These are phyloP conservation scores for Halcyon chelicuti DNA, from an alignment of 2,797 vertebrate genomes.

Conservation along the genomic window DNA sequence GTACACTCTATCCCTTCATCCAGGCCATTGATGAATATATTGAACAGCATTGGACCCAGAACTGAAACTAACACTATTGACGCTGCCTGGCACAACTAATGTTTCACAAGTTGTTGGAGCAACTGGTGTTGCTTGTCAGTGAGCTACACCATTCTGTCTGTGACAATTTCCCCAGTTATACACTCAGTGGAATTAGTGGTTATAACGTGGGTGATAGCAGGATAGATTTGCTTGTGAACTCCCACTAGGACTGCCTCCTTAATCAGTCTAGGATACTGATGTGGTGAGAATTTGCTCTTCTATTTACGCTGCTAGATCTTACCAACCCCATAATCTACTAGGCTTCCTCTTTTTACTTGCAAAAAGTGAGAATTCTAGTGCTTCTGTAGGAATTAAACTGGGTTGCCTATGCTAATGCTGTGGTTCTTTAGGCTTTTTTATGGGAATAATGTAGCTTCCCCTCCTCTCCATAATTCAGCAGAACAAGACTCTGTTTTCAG, in stretches of 20 bases:
- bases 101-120: background rate
- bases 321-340: background rate
- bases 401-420: accelerated
- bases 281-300: background rate
- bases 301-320: background rate
- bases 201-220: background rate
- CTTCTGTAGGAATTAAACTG: background rate
- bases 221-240: background rate
- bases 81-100: background rate
- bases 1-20: no score
- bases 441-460: no score
- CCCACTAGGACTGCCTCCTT: background rate
- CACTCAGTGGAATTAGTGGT: background rate
- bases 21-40: no score
- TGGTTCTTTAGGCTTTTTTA: background rate
- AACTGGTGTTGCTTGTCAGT: background rate
- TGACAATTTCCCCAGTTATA: background rate
- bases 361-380: background rate
- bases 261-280: background rate
- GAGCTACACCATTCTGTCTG: background rate
- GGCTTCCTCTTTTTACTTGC: background rate
- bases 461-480: background rate
- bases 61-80: background rate
- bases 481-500: background rate
- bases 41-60: no score